These are phyloP conservation scores for Enteromius argenteus DNA, from an alignment of 2,797 vertebrate species.

Conservation along the genomic window DNA sequence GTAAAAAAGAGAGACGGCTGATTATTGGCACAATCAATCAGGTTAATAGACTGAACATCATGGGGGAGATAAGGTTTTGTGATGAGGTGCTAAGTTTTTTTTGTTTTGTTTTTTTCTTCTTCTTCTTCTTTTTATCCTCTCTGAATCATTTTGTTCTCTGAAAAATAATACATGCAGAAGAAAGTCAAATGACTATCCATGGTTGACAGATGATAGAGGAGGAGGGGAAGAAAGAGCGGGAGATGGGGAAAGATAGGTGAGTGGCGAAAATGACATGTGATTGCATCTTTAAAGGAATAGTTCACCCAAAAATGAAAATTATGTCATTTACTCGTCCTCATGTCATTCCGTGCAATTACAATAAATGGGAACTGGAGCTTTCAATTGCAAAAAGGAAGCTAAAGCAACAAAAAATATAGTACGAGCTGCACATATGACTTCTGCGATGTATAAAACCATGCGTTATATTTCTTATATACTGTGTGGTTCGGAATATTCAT, in stretches of 20 bases:
- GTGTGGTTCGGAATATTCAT: background rate
- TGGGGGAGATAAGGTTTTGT: constrained; percentile 40
- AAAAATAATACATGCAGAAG: constrained; percentile 32
- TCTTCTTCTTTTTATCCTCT: constrained; percentile 28
- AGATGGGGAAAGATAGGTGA: constrained; percentile 34
- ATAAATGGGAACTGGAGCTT: constrained; percentile 4
- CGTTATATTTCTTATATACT: background rate
- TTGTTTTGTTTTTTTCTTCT: too few species aligned
- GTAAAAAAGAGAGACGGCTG: constrained; percentile 29
- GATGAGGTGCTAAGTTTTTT: constrained; percentile 38
- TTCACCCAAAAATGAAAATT: constrained; percentile 29
- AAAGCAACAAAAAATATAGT: background rate
- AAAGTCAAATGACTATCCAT: constrained; percentile 38
- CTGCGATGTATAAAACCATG: background rate
- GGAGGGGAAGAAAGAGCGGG: constrained; percentile 8
- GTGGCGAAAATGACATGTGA: constrained; percentile 33
- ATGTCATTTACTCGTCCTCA: background rate
- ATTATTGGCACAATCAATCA: constrained; percentile 55
- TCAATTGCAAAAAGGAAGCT: background rate
- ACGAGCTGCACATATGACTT: background rate
- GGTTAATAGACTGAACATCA: constrained; percentile 46
- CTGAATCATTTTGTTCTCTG: constrained; percentile 26
- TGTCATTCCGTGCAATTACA: constrained; percentile 10
- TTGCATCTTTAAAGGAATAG: constrained; percentile 43
- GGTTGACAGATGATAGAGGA: constrained; percentile 36